Evolutionary conservation across 2,113 vertebrate genomes (phyloP).

Genomic region (Sylvia atricapilla): DNA sequence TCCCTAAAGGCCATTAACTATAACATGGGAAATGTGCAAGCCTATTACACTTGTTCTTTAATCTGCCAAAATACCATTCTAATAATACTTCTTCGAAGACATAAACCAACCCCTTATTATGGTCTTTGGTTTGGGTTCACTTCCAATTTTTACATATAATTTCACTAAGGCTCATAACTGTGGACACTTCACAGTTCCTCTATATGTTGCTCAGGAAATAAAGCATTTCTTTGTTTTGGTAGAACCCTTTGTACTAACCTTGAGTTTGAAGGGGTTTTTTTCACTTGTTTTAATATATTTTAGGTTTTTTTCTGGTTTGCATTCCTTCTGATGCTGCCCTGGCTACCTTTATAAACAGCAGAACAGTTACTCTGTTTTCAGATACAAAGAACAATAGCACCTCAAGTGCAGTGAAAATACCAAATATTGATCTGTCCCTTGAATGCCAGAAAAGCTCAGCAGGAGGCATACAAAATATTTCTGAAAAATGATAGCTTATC

Average conservation of each 20-base stretch:
- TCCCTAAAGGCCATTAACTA: background rate
- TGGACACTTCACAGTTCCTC: background rate
- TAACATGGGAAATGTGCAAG: background rate
- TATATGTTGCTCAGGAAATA: background rate
- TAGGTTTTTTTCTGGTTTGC: background rate
- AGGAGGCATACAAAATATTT: slow-evolving; percentile 48
- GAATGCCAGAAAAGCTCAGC: slow-evolving; percentile 49
- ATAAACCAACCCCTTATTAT: background rate
- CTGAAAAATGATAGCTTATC: slow-evolving; percentile 54
- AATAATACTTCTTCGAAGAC: background rate
- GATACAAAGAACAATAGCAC: slow-evolving; percentile 61
- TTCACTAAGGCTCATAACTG: background rate
- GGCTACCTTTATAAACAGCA: slow-evolving; percentile 39
- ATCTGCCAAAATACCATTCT: background rate
- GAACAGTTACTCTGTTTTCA: slow-evolving; percentile 47
- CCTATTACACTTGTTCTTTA: background rate
- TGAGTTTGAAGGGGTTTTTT: background rate
- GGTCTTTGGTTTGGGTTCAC: background rate
- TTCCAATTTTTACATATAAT: background rate
- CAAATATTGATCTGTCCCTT: slow-evolving; percentile 56
- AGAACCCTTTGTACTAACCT: background rate
- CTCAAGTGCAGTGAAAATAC: background rate
- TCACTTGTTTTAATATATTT: background rate
- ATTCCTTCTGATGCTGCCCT: slow-evolving; percentile 26
- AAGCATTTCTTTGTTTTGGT: background rate